Base-by-base conservation (phyloP, 2,797 vertebrate genomes). In the Cyprinella venusta region DNA sequence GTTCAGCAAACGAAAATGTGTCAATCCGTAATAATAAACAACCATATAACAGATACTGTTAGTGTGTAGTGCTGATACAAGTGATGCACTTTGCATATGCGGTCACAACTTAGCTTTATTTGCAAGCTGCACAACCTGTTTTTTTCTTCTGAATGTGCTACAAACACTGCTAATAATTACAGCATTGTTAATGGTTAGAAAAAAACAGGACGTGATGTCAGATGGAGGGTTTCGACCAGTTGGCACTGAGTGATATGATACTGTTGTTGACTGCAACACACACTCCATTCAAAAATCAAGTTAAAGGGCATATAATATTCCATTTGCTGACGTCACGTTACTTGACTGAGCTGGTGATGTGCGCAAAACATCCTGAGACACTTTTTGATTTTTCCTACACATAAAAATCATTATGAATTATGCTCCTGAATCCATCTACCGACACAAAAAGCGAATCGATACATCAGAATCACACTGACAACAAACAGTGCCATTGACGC, bases 41-140 rank as follows among this genome's bases (percentile, higher is more conserved):
- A 93, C 87, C 91, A 86, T 91, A 90, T 93, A 90, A 91, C 91
- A 82, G 89, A 89, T 90, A 92, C 91, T 87, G 91, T 91, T 93
- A 92, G 92, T 93, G 90, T 91, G 93, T 89, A 94, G 88, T 93
- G 93, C 92, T 86, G 56, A 75, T 86, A 89, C 78, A 91, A 93
- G 86, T 90, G 90, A 91, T 89, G 87, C 85, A 75, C 87, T 86
- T 89, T 90, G 92, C 90, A 91, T 84, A 72, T 69, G 56, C 48
- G 26, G 24, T 81, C 78, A 80, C 68, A 18, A 88, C 87, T 52
- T 79, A 88, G 88, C 81, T 89, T 76, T 84, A 59, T 85, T 59
- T 75, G 59, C 64, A 38, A 78, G 61, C 50, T 38, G 64, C 78
- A 56, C 64, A 48, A 88, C 93, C 86, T 93, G 42, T 84, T 88